Conservation (phyloP, 2,113 vertebrate species). For the Clinocottus analis region DNA sequence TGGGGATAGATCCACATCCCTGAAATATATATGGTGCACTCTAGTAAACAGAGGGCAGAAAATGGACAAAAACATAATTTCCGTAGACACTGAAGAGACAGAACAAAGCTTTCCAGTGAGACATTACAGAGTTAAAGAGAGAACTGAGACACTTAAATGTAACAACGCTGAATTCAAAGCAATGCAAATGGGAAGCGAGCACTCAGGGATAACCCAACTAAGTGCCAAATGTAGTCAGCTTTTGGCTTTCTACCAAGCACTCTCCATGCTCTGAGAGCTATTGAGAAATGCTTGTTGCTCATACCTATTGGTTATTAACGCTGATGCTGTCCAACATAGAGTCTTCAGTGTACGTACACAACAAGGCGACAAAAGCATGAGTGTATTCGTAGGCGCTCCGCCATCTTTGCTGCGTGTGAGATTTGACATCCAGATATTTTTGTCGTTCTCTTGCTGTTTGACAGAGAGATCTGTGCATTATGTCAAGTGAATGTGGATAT, state of each 20-base stretch:
- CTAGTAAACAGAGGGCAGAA: conserved; percentile 1
- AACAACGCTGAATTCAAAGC: conserved; percentile 17
- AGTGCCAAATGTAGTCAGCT: conserved; percentile 5
- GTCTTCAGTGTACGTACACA: background rate
- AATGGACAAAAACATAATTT: background rate
- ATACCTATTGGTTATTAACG: background rate
- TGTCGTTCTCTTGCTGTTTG: conserved; percentile 12
- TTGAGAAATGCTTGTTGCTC: conserved; percentile 1
- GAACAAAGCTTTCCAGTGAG: background rate
- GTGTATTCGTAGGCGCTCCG: background rate
- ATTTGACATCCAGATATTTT: background rate
- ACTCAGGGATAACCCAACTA: conserved; percentile 4
- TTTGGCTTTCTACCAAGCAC: conserved; percentile 3
- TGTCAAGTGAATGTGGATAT: background rate
- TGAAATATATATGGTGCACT: background rate
- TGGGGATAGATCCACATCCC: background rate
- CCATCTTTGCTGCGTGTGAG: background rate
- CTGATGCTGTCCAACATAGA: too few species aligned
- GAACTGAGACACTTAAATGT: conserved; percentile 13
- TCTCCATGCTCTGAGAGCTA: background rate
- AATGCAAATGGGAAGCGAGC: background rate
- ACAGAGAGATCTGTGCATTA: background rate
- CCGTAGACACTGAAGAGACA: conserved; percentile 3
- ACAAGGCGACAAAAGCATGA: background rate
- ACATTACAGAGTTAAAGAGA: conserved; percentile 19